These are phyloP conservation scores for Calephelis perditalis DNA, from an alignment of 2,888 invertebrate species.

Conservation along the genomic window DNA sequence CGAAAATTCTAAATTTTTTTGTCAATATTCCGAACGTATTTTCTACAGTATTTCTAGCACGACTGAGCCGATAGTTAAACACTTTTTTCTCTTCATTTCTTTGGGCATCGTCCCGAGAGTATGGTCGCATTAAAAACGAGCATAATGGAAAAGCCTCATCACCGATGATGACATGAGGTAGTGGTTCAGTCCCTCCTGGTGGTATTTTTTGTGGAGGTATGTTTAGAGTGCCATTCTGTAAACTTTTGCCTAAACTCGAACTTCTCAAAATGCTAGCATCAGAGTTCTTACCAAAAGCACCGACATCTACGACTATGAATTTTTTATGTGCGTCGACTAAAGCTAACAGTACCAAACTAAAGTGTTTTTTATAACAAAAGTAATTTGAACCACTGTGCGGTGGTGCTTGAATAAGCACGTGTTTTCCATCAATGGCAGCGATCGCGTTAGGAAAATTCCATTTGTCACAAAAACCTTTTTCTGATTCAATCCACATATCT, in stretches of 20 bases:
- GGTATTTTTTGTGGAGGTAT: constrained; percentile 15
- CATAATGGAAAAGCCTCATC: constrained; percentile 20
- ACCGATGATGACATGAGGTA: constrained; percentile 14
- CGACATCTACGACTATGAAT: constrained; percentile 12
- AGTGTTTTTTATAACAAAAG: constrained; percentile 13
- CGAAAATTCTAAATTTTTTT: constrained; percentile 17
- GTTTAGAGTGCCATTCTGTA: constrained; percentile 14
- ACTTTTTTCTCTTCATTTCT: constrained; percentile 21
- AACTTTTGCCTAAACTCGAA: constrained; percentile 15
- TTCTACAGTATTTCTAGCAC: constrained; percentile 24
- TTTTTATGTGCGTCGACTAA: constrained; percentile 14
- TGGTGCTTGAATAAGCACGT: constrained; percentile 8
- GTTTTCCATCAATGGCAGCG: constrained; percentile 13
- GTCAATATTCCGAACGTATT: constrained; percentile 24
- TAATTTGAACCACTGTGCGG: constrained; percentile 13
- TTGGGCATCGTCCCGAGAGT: constrained; percentile 16
- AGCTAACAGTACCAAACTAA: constrained; percentile 11
- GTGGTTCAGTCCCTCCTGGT: constrained; percentile 13
- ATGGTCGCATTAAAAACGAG: constrained; percentile 23
- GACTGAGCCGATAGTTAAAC: constrained; percentile 25
- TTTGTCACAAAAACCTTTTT: constrained; percentile 2
- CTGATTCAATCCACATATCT: constrained; percentile 3
- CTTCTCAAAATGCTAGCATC: constrained; percentile 15
- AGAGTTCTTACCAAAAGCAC: constrained; percentile 14
- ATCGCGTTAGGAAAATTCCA: constrained; percentile 8